Conservation (phyloP, 2,888 invertebrate species). For the Spisula subtruncata region DNA sequence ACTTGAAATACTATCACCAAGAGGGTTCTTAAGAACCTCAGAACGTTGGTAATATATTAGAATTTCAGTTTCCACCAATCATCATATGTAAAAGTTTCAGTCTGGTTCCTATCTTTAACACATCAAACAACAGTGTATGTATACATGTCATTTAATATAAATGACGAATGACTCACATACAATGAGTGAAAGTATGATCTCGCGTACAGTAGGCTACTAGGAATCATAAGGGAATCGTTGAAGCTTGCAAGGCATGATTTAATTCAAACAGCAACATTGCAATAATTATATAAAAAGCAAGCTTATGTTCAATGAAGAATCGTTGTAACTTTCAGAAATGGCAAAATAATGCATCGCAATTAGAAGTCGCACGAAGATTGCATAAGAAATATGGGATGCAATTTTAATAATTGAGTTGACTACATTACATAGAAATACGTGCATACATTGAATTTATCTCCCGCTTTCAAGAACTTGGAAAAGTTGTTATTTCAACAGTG, state of each 20-base stretch:
- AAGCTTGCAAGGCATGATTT: background rate
- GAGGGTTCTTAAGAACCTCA: too few relatives aligned
- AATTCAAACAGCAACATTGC: background rate
- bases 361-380: background rate
- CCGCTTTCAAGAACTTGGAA: too few relatives aligned
- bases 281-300: background rate
- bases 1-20: too few relatives aligned
- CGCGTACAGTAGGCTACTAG: background rate
- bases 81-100: too few relatives aligned
- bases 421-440: too few relatives aligned
- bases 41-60: too few relatives aligned
- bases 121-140: too few relatives aligned
- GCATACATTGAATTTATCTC: too few relatives aligned
- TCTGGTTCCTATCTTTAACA: too few relatives aligned
- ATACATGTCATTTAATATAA: too few relatives aligned
- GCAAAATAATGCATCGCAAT: background rate
- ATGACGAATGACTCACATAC: background rate
- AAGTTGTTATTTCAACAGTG: too few relatives aligned
- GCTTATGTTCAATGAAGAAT: background rate
- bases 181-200: background rate
- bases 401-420: background rate
- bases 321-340: background rate
- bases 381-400: background rate
- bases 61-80: too few relatives aligned
- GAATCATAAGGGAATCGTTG: background rate